A percentile compares a stretch with the other conserved stretches of the same genome.
These are phyloP conservation scores for Mirza zaza DNA, from an alignment of 2,113 vertebrate genomes.

Conservation along the genomic window DNA sequence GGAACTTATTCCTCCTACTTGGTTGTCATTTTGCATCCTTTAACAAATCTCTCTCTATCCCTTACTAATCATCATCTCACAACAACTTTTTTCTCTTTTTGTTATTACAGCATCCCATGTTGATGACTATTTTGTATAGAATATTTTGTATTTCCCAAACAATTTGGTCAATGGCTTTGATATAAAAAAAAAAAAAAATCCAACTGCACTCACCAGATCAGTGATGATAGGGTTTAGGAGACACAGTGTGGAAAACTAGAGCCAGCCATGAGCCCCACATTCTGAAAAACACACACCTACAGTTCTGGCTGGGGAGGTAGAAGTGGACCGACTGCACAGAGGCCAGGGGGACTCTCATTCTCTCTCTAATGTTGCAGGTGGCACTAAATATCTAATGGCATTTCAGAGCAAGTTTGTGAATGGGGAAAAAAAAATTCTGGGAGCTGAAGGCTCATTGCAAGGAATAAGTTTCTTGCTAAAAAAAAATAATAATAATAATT, in stretches of 20 bases:
- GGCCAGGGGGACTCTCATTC: rapidly evolving
- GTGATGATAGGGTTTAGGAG: background rate
- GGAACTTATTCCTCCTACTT: background rate
- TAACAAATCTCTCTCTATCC: background rate
- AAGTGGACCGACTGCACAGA: rapidly evolving
- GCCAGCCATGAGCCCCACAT: rapidly evolving
- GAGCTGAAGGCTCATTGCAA: background rate
- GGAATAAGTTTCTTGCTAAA: conserved; percentile 9
- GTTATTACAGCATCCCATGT: background rate
- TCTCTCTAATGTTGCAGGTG: rapidly evolving
- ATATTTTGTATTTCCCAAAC: background rate
- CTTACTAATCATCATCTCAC: no score
- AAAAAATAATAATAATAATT: background rate
- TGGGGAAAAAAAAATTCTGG: background rate
- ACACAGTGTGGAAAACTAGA: background rate
- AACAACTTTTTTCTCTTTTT: background rate
- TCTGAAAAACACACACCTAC: background rate
- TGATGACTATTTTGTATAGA: background rate
- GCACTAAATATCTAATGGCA: rapidly evolving
- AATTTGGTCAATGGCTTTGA: background rate
- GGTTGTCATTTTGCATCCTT: background rate
- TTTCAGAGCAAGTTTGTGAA: background rate
- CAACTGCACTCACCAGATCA: background rate
- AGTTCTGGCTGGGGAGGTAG: rapidly evolving
- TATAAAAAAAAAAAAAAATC: no score